phyloP scores from a whole-genome alignment of 2,113 vertebrate species.

The Athene noctua region DNA sequence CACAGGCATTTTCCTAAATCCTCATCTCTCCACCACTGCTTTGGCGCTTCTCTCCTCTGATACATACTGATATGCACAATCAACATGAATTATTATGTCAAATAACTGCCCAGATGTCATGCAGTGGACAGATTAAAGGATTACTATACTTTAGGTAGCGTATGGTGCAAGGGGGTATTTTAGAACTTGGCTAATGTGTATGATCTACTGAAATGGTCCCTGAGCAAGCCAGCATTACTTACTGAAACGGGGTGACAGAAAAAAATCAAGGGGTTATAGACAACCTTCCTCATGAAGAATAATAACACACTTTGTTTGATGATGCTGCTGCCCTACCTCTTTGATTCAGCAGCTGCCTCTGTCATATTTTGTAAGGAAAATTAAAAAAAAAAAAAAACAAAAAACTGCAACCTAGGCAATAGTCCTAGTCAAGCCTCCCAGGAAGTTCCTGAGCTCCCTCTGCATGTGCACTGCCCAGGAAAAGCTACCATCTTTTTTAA shows the following conservation, averaged over 20 bases:
- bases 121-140: constrained; percentile 64
- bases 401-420: neutral
- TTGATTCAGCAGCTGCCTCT: neutral
- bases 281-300: constrained; percentile 1
- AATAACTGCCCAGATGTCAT: constrained; percentile 68
- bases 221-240: constrained; percentile 56
- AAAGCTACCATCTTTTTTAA: neutral
- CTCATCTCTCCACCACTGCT: neutral
- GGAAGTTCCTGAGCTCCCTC: neutral
- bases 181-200: constrained; percentile 62
- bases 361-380: neutral
- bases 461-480: neutral
- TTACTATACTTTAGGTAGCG: constrained; percentile 69
- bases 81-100: constrained; percentile 55
- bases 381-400: neutral
- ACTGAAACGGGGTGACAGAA: constrained; percentile 37
- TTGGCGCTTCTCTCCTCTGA: neutral
- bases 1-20: neutral
- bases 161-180: constrained; percentile 41
- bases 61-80: constrained; percentile 25
- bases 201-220: constrained; percentile 56
- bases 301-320: neutral
- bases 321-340: neutral
- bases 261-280: neutral
- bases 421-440: neutral